Conservation (phyloP, 2,797 vertebrate genomes). For the Discoglossus pictus region DNA sequence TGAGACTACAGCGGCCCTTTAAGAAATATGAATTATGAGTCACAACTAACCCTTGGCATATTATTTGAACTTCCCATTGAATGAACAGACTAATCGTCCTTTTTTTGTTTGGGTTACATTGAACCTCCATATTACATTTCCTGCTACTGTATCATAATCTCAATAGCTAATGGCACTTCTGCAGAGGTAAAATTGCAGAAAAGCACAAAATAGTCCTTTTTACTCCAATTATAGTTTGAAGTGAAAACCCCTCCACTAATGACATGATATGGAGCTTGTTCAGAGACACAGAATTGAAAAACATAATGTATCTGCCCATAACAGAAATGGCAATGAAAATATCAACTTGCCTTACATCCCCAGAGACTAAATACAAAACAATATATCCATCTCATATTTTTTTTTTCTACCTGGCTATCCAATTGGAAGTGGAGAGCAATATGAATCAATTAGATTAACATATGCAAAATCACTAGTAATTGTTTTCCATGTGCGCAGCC, state of each 20-base stretch:
- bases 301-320: neutral
- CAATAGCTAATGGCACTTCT: constrained; percentile 34
- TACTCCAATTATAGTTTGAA: constrained; percentile 40
- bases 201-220: constrained; percentile 48
- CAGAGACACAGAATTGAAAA: constrained; percentile 3
- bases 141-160: constrained; percentile 39
- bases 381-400: constrained; percentile 25
- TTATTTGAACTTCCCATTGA: too few species aligned
- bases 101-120: constrained; percentile 23
- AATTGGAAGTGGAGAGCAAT: constrained; percentile 32
- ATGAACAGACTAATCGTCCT: constrained; percentile 4
- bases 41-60: too few species aligned
- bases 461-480: constrained; percentile 20
- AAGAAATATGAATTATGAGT: neutral
- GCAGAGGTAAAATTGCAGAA: constrained; percentile 34
- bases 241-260: constrained; percentile 44
- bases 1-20: neutral
- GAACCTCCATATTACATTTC: constrained; percentile 19
- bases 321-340: too few species aligned
- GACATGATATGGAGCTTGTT: constrained; percentile 36
- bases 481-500: neutral
- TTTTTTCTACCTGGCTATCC: constrained; percentile 25
- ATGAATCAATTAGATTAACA: constrained; percentile 33
- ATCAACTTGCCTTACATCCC: constrained; percentile 28
- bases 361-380: constrained; percentile 36